These are phyloP conservation scores for Toxotes lorentzi DNA, from an alignment of 2,797 vertebrate species.

Conservation along the genomic window DNA sequence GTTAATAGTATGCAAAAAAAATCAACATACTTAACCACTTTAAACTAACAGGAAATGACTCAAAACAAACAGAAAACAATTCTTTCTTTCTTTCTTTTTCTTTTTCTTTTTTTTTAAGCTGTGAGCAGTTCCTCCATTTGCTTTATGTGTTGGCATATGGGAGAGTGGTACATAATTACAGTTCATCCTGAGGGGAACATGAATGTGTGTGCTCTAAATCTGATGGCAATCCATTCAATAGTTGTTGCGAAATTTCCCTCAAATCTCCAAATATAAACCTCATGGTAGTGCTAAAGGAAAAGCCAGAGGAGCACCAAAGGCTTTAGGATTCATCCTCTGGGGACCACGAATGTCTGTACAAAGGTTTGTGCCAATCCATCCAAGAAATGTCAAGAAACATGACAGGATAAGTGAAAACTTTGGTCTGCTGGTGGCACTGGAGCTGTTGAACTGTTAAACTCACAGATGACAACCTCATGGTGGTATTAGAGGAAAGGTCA, in stretches of 20 bases:
- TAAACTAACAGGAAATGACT: conserved; percentile 7
- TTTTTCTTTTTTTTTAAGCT: neutral
- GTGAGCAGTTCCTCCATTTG: neutral
- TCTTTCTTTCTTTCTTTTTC: neutral
- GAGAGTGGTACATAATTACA: neutral
- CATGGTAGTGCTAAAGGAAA: neutral
- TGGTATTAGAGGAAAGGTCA: too few relatives aligned
- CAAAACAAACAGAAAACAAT: neutral
- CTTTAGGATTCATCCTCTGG: neutral
- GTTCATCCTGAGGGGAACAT: neutral
- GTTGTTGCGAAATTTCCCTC: too few relatives aligned
- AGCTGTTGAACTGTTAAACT: too few relatives aligned
- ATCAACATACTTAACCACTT: conserved; percentile 2
- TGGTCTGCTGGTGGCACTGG: neutral
- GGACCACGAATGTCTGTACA: neutral
- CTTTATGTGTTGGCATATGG: neutral
- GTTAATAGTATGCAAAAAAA: neutral
- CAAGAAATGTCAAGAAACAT: too few relatives aligned
- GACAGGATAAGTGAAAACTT: too few relatives aligned
- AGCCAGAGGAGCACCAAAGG: neutral
- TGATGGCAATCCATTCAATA: neutral
- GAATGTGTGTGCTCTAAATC: neutral
- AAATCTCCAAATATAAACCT: neutral
- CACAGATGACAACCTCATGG: too few relatives aligned
- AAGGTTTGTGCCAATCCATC: too few relatives aligned